A percentile compares a stretch with the other conserved stretches of the same genome.
Evolutionary conservation across 2,888 invertebrate species (phyloP).

Genomic region (Thymelicus acteon): DNA sequence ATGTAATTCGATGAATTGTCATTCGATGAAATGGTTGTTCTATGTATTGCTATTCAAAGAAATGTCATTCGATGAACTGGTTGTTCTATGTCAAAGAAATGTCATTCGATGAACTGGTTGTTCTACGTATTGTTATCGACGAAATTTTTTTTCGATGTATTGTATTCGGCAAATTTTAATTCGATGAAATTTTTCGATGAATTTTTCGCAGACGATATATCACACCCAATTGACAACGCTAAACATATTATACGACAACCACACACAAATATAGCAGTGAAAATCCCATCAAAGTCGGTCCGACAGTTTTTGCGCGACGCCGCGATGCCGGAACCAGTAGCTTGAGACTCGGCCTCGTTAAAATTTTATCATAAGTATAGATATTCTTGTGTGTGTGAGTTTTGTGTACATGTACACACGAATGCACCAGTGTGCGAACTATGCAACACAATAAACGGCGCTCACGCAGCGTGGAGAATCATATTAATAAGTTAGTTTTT

Average conservation of each 20-base stretch:
- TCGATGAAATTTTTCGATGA: no score
- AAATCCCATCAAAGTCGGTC: slow-evolving; percentile 33
- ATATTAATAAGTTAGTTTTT: slow-evolving; percentile 64
- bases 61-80: no score
- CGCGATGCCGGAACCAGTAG: slow-evolving; percentile 36
- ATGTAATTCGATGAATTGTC: no score
- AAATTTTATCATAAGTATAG: slow-evolving; percentile 40
- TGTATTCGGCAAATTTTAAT: no score
- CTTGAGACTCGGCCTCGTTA: slow-evolving; percentile 37
- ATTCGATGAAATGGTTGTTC: no score
- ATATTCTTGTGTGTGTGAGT: slow-evolving; percentile 37
- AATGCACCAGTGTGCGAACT: slow-evolving; percentile 40
- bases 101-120: no score
- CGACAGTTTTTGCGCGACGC: slow-evolving; percentile 29
- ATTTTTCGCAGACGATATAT: background rate
- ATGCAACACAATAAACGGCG: slow-evolving; percentile 47
- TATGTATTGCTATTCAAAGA: no score
- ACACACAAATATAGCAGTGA: slow-evolving; percentile 31
- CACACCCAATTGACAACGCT: slow-evolving; percentile 18
- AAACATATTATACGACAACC: slow-evolving; percentile 18
- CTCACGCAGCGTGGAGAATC: slow-evolving; percentile 58
- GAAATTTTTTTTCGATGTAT: no score
- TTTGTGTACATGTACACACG: slow-evolving; percentile 1
- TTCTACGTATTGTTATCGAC: no score
- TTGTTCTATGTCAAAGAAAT: no score